phyloP scores from a whole-genome alignment of 2,888 invertebrate species.

The Microplitis deprimator region DNA sequence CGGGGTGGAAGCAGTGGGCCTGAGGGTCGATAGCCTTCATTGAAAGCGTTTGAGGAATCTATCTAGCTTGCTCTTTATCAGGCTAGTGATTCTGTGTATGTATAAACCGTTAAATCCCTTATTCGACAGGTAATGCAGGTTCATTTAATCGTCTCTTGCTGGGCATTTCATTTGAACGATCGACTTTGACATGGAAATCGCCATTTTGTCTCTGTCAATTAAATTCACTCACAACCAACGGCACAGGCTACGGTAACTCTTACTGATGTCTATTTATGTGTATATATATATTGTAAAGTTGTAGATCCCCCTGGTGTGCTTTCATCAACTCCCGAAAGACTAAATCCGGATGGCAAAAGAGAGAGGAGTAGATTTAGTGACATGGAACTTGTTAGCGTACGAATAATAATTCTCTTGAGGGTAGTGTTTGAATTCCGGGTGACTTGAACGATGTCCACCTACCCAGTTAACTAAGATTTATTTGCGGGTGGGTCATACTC shows the following conservation, averaged over 20 bases:
- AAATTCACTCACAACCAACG: slow-evolving; percentile 20
- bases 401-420: slow-evolving; percentile 47
- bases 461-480: slow-evolving; percentile 49
- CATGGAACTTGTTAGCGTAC: slow-evolving; percentile 43
- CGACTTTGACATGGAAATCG: slow-evolving; percentile 27
- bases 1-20: slow-evolving; percentile 14
- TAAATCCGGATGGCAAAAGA: slow-evolving; percentile 21
- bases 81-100: background rate
- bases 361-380: slow-evolving; percentile 10
- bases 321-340: slow-evolving; percentile 31
- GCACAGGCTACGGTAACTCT: background rate
- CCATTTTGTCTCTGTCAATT: slow-evolving; percentile 24
- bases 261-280: background rate
- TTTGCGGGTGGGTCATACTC: slow-evolving; percentile 20
- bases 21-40: slow-evolving; percentile 35
- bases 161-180: slow-evolving; percentile 12
- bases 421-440: slow-evolving; percentile 46
- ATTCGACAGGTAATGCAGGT: slow-evolving; percentile 23
- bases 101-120: slow-evolving; percentile 19
- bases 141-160: slow-evolving; percentile 35
- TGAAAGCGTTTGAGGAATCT: slow-evolving; percentile 31
- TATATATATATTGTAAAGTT: background rate
- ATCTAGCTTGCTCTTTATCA: slow-evolving; percentile 23
- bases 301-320: slow-evolving; percentile 31
- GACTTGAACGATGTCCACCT: slow-evolving; percentile 44